Evolutionary conservation across 2,797 vertebrate species (phyloP), one percentile per base, ranked within the genome.

Genomic region (Ctenochaetus hawaiiensis): DNA sequence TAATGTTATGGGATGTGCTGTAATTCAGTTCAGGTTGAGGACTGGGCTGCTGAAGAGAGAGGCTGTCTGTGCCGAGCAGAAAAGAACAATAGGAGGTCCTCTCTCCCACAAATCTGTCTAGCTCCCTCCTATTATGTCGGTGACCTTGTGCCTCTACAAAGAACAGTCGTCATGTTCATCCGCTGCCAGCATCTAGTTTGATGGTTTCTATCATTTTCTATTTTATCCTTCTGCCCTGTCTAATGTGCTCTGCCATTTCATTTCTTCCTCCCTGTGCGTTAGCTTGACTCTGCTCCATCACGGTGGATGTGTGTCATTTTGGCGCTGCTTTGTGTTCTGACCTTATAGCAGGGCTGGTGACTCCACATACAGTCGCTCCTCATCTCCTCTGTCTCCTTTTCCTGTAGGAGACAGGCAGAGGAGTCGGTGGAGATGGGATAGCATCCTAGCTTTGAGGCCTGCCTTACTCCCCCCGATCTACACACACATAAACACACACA

Each of bases 11-110:
- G 82, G 76, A 78, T 85, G 66, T 70, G 78, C 74, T 91, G 92
- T 93, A 93, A 94, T 93, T 93, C 87, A 77, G 87, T 91, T 91
- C 77, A 80, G 81, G 78, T 81, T 67, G 69, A 78, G 82, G 72
- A 75, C 75, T 41, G 53, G 56, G 74, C 79, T 64, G 48, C 81
- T 67, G 70, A 77, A 80, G 47, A 67, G 67, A 74, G 66, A 68
- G 77, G 52, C 52, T 66, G 60, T 69, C 67, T 80, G 47, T 57
- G 57, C 54, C 59, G 68, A 76, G 72, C 60, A 66, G 54, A 71
- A 72, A 64, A 52, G 67, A 75, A 88, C 84, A 88, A 88, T 67
- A 76, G 65, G 62, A 80, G 67, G 58, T 79, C 60, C 63, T 57
- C 61, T 78, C 76, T 77, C 80, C 59, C 69, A 78, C 65, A 44